Evolutionary conservation across 1,140 invertebrate species (phyloP), one percentile per base, ranked within the genome.

Genomic region (Bombus confusus): DNA sequence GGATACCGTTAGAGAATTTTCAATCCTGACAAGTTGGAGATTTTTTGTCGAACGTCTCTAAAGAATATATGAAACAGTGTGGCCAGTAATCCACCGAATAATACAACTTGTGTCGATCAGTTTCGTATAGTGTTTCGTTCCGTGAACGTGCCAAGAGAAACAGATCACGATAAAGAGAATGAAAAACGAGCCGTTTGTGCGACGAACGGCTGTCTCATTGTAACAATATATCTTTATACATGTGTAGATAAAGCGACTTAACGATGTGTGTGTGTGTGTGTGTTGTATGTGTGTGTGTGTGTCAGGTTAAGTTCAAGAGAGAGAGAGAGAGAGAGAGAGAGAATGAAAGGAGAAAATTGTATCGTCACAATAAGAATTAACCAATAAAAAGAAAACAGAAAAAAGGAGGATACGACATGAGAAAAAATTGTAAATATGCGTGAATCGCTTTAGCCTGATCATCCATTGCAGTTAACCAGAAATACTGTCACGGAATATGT

Each of bases 141-240:
- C 22, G 31, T 71, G 64, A 43, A 82, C 75, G 72, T 47, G 31
- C 12, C 34, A 41, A 64, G 6, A 41, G 22, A 18, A 43, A 76
- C 28, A 5, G 73, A 22, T 39, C 6, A 31, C 15, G 5, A 25
- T 71, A 41, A 76, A 39, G 9, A 41, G 59, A 41, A 10, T 41
- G 76, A 69, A 34, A 37, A 68, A 22, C 31, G 34, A 72, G n/a
- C 37, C 69, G 31, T 28, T 59, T 25, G n/a, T 18, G 31, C 22
- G 25, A 37, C n/a, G 39, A 34, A 73, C 10, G n/a, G 64, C 31
- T 18, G 64, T 64, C 47, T 86, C 75, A 59, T 88, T 66, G 85
- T 18, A 78, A 86, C 57, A 74, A 34, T 89, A 86, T 88, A 89
- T 64, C 87, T 89, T 89, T 89, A 89, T 86, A 89, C 88, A 87